Percentiles rank a stretch among this genome's conserved stretches.
Evolutionary conservation across 2,888 invertebrate species (phyloP).

Genomic region (Ditylenchus weischeri): DNA sequence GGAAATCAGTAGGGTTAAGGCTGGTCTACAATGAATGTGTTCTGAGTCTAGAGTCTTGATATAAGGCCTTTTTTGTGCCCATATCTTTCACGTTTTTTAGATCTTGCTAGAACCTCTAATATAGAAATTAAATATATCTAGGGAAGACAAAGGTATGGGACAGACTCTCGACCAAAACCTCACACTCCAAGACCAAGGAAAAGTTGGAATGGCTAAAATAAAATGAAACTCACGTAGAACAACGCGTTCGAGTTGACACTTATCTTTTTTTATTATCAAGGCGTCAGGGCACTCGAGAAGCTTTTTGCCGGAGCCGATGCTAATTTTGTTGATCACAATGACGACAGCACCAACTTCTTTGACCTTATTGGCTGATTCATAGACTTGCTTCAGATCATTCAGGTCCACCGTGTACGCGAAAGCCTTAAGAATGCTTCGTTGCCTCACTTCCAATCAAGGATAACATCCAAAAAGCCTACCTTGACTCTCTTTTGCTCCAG

Average conservation of each 20-base stretch:
- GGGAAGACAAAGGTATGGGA: too few species aligned
- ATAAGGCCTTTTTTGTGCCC: too few species aligned
- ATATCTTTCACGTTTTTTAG: too few species aligned
- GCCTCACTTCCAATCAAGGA: not conserved
- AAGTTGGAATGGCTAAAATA: too few species aligned
- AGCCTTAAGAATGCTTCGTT: constrained; percentile 61
- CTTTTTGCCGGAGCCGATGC: constrained; percentile 76
- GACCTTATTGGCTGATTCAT: constrained; percentile 61
- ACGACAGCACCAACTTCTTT: constrained; percentile 76
- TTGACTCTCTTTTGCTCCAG: constrained; percentile 61
- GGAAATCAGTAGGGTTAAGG: constrained; percentile 57
- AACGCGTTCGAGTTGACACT: constrained; percentile 84
- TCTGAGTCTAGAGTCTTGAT: not conserved
- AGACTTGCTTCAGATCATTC: constrained; percentile 76
- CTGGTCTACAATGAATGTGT: too few species aligned
- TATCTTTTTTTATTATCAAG: constrained; percentile 79
- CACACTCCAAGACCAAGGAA: too few species aligned
- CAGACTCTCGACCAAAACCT: too few species aligned
- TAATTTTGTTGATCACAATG: constrained; percentile 86
- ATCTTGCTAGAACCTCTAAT: too few species aligned
- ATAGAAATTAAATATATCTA: too few species aligned
- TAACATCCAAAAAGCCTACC: constrained; percentile 35
- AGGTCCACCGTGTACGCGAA: constrained; percentile 79
- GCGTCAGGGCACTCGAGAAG: constrained; percentile 80
- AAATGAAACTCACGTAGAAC: constrained; percentile 74